phyloP scores from a whole-genome alignment of 2,113 vertebrate genomes.

The Myrmophylax atrothorax region DNA sequence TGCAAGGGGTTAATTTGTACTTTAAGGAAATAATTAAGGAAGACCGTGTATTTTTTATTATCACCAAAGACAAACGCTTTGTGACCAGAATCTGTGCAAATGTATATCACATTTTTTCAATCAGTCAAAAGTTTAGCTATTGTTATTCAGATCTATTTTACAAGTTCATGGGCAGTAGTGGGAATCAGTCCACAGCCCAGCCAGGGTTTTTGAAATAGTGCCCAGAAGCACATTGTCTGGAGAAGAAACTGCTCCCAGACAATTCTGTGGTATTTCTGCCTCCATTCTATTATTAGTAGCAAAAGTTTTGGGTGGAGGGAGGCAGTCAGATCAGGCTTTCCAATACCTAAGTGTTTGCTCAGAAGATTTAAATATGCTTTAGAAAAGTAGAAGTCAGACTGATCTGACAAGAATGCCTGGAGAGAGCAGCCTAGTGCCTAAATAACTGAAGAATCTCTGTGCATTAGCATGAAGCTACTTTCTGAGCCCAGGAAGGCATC shows the following conservation, averaged over 20 bases:
- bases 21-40: background rate
- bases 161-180: background rate
- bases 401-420: background rate
- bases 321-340: background rate
- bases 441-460: background rate
- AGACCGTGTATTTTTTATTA: background rate
- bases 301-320: background rate
- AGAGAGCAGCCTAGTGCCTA: background rate
- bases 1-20: background rate
- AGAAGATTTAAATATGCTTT: background rate
- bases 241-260: background rate
- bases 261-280: background rate
- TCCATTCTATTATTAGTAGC: background rate
- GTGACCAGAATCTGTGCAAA: background rate
- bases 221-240: background rate
- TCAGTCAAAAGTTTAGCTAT: background rate
- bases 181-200: background rate
- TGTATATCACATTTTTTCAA: background rate
- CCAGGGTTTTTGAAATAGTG: background rate
- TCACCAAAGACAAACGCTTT: background rate
- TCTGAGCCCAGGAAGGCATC: accelerated
- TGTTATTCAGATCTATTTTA: background rate
- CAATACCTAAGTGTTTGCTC: background rate
- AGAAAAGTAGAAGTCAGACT: background rate
- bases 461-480: background rate